Evolutionary conservation across 2,113 vertebrate genomes (phyloP).

Genomic region (Cricetomys ansorgei): DNA sequence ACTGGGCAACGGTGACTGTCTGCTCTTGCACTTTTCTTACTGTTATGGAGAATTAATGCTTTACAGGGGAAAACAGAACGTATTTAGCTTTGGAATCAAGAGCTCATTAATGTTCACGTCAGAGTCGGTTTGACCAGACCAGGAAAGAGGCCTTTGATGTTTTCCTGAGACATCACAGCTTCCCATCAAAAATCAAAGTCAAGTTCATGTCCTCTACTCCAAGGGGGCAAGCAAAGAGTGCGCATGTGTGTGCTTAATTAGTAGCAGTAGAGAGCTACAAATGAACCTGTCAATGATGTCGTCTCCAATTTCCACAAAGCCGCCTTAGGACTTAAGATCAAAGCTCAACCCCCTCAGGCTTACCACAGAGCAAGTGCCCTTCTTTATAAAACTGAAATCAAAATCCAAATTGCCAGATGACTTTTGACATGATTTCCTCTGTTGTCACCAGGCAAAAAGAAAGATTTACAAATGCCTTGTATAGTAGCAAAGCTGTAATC

Average conservation of each 20-base stretch:
- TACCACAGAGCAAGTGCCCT: conserved; percentile 19
- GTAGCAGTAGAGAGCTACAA: conserved; percentile 8
- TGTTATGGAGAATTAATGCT: conserved; percentile 49
- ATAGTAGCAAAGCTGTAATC: background rate
- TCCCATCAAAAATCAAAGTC: conserved; percentile 63
- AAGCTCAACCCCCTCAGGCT: conserved; percentile 61
- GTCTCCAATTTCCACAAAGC: conserved; percentile 63
- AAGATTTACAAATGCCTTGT: conserved; percentile 27
- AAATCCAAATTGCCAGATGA: conserved; percentile 51
- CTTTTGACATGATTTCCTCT: conserved; percentile 53
- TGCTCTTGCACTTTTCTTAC: background rate
- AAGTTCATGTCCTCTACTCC: conserved; percentile 48
- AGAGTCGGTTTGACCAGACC: conserved; percentile 51
- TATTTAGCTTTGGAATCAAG: background rate
- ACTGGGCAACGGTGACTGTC: background rate
- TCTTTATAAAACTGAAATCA: conserved; percentile 27
- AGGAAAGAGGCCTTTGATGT: conserved; percentile 68
- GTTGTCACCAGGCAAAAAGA: conserved; percentile 20
- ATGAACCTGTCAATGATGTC: conserved; percentile 48
- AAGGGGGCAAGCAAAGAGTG: background rate
- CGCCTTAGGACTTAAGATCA: conserved; percentile 62
- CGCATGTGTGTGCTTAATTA: conserved; percentile 52
- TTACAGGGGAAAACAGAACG: conserved; percentile 32
- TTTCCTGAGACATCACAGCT: conserved; percentile 28
- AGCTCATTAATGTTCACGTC: conserved; percentile 16